These are phyloP conservation scores for Hipparchia sbordonii DNA, from an alignment of 2,888 invertebrate species.

Conservation along the genomic window DNA sequence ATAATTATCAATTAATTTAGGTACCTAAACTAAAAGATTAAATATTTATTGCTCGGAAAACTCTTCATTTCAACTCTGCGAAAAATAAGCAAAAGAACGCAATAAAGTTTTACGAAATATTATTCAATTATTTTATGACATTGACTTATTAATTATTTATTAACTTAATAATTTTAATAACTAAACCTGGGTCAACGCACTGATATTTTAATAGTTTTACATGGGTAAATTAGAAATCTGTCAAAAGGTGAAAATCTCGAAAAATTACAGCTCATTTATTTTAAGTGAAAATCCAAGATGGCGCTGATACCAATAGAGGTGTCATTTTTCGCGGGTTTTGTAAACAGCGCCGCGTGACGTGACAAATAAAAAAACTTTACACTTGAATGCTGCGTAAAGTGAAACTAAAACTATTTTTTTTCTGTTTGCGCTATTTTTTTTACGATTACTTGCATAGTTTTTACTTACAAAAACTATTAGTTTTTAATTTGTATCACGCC, in stretches of 20 bases:
- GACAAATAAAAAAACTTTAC: neutral
- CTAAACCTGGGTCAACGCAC: too few relatives aligned
- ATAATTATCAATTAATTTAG: too few relatives aligned
- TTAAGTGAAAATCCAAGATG: slow-evolving; percentile 36
- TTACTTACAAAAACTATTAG: neutral
- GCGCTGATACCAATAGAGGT: slow-evolving; percentile 30
- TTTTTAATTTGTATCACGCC: too few relatives aligned
- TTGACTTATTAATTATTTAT: too few relatives aligned
- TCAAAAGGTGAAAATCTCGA: neutral
- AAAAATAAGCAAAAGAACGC: too few relatives aligned
- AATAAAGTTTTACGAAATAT: too few relatives aligned
- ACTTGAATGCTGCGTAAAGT: neutral
- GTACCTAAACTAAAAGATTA: too few relatives aligned
- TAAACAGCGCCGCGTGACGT: slow-evolving; percentile 28
- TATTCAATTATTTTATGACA: too few relatives aligned
- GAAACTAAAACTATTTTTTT: neutral
- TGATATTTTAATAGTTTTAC: too few relatives aligned
- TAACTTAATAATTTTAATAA: too few relatives aligned
- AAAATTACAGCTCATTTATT: neutral
- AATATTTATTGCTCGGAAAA: too few relatives aligned
- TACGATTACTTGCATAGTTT: neutral
- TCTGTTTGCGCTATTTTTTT: neutral
- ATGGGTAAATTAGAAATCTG: neutral
- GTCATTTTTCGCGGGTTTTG: slow-evolving; percentile 46
- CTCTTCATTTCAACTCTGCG: too few relatives aligned